Evolutionary conservation across 2,113 vertebrate genomes (phyloP).

Genomic region (Bufo bufo): DNA sequence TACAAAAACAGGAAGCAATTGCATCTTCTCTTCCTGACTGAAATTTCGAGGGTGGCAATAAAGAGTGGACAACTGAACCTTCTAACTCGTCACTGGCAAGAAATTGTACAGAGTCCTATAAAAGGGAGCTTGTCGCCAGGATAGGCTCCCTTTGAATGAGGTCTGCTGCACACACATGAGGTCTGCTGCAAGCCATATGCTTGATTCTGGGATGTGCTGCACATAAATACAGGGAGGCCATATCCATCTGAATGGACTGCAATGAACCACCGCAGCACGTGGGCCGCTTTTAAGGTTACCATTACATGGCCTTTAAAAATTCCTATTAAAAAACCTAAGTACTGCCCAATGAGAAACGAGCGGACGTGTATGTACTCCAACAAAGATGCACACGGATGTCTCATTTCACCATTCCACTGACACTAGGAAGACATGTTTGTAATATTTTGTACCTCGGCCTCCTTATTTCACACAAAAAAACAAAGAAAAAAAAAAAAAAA

Average conservation of each 20-base stretch:
- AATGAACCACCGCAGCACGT: not conserved
- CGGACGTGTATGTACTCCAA: not conserved
- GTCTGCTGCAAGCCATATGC: not conserved
- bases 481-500: not conserved
- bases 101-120: not conserved
- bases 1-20: not conserved
- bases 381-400: not conserved
- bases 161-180: not conserved
- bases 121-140: not conserved
- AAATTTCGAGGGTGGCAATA: not conserved
- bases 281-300: not conserved
- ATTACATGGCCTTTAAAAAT: not conserved
- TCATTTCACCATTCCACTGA: constrained; percentile 8
- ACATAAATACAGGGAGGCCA: not conserved
- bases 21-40: no score
- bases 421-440: constrained; percentile 49
- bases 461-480: not conserved
- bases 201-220: not conserved
- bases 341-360: not conserved
- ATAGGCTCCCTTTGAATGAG: not conserved
- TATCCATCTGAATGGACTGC: not conserved
- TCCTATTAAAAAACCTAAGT: not conserved
- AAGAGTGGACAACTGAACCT: not conserved
- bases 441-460: constrained; percentile 49
- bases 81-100: not conserved